Evolutionary conservation across 2,113 vertebrate genomes (phyloP).

Genomic region (Chloebia gouldiae): DNA sequence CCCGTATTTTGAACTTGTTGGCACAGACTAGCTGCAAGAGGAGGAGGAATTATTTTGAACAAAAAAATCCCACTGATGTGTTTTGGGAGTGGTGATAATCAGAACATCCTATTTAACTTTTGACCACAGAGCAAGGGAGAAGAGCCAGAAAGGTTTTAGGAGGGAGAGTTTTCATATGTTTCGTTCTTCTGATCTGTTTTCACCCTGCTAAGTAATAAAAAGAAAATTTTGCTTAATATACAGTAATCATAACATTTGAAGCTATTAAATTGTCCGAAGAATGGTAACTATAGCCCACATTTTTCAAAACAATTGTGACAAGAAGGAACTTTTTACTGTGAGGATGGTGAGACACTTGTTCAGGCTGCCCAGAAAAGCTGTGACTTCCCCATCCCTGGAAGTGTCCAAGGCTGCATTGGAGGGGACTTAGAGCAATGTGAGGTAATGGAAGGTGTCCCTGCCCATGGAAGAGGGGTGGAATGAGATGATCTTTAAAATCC

Average conservation of each 20-base stretch:
- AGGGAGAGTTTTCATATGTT: not conserved
- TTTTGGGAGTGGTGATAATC: slow-evolving; percentile 64
- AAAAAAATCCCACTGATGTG: slow-evolving; percentile 39
- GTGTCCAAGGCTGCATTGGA: not conserved
- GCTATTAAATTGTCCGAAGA: not conserved
- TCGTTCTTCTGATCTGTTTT: not conserved
- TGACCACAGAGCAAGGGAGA: slow-evolving; percentile 41
- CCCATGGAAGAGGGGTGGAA: not conserved
- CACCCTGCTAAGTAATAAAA: not conserved
- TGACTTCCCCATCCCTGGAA: not conserved
- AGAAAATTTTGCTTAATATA: not conserved
- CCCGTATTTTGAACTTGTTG: slow-evolving; percentile 44
- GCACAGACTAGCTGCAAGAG: slow-evolving; percentile 8
- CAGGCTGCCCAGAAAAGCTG: not conserved
- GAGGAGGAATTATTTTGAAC: slow-evolving; percentile 46
- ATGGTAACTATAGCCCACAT: not conserved
- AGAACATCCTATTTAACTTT: slow-evolving; percentile 62
- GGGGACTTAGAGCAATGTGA: not conserved
- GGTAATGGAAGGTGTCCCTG: not conserved
- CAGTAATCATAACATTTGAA: not conserved
- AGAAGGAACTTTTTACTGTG: not conserved
- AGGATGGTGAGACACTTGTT: not conserved
- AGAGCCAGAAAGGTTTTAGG: slow-evolving; percentile 36
- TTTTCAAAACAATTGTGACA: not conserved
- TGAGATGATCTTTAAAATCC: not conserved